Percentiles rank a stretch among this genome's conserved stretches.
phyloP scores from a whole-genome alignment of 2,888 invertebrate genomes.

The Drosophila kanekoi region DNA sequence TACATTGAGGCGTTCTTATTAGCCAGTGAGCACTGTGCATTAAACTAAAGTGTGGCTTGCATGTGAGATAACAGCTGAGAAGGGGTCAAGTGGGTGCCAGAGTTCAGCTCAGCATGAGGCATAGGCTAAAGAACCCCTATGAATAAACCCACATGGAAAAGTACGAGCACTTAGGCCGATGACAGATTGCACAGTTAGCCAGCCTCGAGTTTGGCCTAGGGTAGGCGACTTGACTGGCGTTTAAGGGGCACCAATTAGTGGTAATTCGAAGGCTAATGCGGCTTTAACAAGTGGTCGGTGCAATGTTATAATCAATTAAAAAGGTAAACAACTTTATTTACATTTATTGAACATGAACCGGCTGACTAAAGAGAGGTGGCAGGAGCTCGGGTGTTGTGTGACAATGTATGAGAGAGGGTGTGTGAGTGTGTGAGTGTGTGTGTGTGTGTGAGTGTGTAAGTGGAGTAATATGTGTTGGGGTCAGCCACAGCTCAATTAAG shows the following conservation, averaged over 20 bases:
- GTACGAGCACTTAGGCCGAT: background rate
- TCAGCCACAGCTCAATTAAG: background rate
- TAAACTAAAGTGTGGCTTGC: background rate
- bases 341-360: constrained; percentile 65
- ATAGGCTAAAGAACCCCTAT: too few species aligned
- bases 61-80: too few species aligned
- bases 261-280: background rate
- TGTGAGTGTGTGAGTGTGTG: background rate
- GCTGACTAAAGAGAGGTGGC: constrained; percentile 6
- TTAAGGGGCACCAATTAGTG: constrained; percentile 1
- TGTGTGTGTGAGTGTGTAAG: too few species aligned
- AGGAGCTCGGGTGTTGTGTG: background rate
- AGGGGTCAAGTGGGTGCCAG: background rate
- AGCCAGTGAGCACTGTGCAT: background rate
- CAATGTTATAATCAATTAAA: constrained; percentile 36
- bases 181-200: background rate
- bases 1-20: background rate
- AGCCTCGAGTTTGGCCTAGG: background rate
- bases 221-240: background rate
- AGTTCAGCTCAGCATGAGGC: background rate
- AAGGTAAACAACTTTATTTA: constrained; percentile 76
- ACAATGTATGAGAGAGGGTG: background rate
- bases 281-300: background rate
- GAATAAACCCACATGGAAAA: background rate
- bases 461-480: background rate